phyloP scores from a whole-genome alignment of 2,888 invertebrate genomes.

The Andrena flavipes region DNA sequence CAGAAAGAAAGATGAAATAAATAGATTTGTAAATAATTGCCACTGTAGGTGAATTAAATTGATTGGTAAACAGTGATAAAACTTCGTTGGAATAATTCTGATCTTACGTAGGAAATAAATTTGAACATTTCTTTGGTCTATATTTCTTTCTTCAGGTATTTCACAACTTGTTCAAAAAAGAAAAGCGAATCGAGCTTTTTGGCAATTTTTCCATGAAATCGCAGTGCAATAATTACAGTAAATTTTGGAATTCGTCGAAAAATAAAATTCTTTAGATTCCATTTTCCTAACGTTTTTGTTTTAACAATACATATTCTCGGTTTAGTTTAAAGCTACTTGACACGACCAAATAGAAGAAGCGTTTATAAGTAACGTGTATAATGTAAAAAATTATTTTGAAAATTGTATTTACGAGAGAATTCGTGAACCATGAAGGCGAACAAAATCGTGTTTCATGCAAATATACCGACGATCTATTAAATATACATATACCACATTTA shows the following conservation, averaged over 20 bases:
- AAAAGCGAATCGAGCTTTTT: slow-evolving; percentile 10
- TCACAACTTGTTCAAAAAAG: not conserved
- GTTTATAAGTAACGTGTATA: not conserved
- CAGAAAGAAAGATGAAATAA: not conserved
- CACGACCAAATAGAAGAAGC: not conserved
- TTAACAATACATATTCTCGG: not conserved
- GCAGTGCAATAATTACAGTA: slow-evolving; percentile 9
- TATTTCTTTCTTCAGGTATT: not conserved
- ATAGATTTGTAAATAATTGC: not conserved
- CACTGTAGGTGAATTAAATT: no score
- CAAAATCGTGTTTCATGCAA: not conserved
- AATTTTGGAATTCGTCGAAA: slow-evolving; percentile 26
- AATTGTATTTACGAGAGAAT: not conserved
- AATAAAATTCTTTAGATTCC: slow-evolving; percentile 2
- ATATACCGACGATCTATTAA: not conserved
- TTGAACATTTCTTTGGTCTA: not conserved
- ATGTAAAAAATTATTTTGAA: no score
- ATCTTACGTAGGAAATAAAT: not conserved
- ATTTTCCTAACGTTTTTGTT: no score
- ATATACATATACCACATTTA: not conserved
- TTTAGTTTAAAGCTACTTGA: not conserved
- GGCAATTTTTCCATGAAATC: slow-evolving; percentile 9
- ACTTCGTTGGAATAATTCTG: not conserved
- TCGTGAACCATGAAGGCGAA: not conserved
- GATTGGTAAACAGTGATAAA: not conserved